Evolutionary conservation across 1,140 invertebrate genomes (phyloP).

Genomic region (Drosophila serrata): DNA sequence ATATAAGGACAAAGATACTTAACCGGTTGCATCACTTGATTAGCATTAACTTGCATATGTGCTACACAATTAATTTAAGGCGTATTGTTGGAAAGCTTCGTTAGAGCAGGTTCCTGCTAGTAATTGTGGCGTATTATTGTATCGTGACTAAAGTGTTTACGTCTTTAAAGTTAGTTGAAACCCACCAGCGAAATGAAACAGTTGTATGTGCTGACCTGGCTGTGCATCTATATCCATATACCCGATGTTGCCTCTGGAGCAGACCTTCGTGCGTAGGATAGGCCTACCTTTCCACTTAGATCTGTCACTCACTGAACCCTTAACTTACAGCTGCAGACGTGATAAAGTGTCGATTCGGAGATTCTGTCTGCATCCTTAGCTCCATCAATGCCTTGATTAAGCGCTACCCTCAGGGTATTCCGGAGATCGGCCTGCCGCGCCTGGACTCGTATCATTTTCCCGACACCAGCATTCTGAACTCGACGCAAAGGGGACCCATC

Average conservation of each 20-base stretch:
- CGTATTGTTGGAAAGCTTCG: constrained; percentile 14
- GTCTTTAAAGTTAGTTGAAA: constrained; percentile 7
- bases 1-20: constrained; percentile 38
- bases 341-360: constrained; percentile 55
- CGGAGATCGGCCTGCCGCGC: constrained; percentile 53
- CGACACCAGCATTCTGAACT: constrained; percentile 15
- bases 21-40: constrained; percentile 38
- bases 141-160: constrained; percentile 21
- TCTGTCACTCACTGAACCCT: neutral
- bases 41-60: constrained; percentile 14
- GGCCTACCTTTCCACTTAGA: neutral
- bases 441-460: constrained; percentile 25
- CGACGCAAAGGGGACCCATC: constrained; percentile 21
- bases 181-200: constrained; percentile 8
- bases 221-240: neutral
- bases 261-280: constrained; percentile 25
- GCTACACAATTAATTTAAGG: constrained; percentile 1
- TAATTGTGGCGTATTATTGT: neutral
- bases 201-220: neutral
- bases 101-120: constrained; percentile 21
- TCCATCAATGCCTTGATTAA: constrained; percentile 54
- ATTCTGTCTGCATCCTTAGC: constrained; percentile 39
- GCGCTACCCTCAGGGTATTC: constrained; percentile 58
- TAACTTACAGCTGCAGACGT: constrained; percentile 49
- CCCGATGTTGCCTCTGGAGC: neutral